Evolutionary conservation across 1,140 invertebrate species (phyloP), one percentile per base, ranked within the genome.

Genomic region (Eumaeus atala): DNA sequence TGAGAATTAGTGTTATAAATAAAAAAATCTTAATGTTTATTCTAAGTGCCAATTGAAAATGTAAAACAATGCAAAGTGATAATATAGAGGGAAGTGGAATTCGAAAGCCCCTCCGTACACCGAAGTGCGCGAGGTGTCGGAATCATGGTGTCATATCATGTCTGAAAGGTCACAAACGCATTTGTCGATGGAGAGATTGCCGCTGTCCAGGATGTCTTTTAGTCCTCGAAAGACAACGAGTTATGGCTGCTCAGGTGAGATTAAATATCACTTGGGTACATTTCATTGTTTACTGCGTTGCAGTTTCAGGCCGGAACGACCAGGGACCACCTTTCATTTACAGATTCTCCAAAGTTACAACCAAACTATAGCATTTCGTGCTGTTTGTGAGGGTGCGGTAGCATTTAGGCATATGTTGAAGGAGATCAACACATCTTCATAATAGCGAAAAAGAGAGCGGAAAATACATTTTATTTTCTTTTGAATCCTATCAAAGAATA

Each of bases 131-230:
- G 0, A 87, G 95, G 8, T 97, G 95, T 67, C 88, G 95, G 38
- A 97, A 97, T 77, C 95, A 97, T 69, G 95, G 95, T 0, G 93
- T 96, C 8, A 95, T 96, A 59, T 96, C 94, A 0, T 94, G 94
- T 65, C 85, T 97, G 48, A 95, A 96, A 77, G 95, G 95, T 10
- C 95, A 97, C 84, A 97, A 96, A 74, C 90, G 92, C 48, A 87
- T 93, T 38, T 94, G 93, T 63, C 90, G 92, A 0, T 95, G 93
- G 93, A 89, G 91, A 51, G 93, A 95, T 66, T 97, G 95, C 67
- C 89, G 91, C 16, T 97, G 95, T 77, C 91, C 94, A 35, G 95
- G 95, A 62, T 97, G 96, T 72, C 90, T 94, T 52, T 84, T 97
- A n/a, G 95, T 97, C 8, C 92, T 95, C 1, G 95, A 97, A 74